Conservation (phyloP, 53 echinoderm and acorn worm species). For the Paracentrotus lividus region DNA sequence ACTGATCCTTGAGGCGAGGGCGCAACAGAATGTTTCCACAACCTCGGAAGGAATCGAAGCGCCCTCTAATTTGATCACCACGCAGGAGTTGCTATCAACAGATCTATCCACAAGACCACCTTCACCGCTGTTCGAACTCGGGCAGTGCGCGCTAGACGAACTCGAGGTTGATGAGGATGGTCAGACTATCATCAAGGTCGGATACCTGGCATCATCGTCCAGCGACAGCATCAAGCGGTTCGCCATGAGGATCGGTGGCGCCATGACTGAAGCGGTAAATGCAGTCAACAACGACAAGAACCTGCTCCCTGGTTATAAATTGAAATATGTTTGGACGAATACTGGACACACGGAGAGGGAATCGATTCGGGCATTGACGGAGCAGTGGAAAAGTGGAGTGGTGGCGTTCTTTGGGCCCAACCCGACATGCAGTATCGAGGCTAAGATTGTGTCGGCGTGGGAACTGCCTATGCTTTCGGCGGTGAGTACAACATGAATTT, state of each 20-base stretch:
- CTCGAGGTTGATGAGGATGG: conserved; percentile 3
- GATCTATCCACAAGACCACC: conserved; percentile 33
- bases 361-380: conserved; percentile 74
- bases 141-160: neutral
- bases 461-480: conserved; percentile 94
- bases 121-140: neutral
- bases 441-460: conserved; percentile 85
- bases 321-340: conserved; percentile 79
- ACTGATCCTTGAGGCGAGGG: conserved; percentile 6
- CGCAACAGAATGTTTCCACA: conserved; percentile 39
- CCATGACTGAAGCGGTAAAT: conserved; percentile 88
- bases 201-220: conserved; percentile 52
- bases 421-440: conserved; percentile 84
- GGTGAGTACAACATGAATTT: conserved; percentile 78
- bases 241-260: conserved; percentile 85
- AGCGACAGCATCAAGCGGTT: conserved; percentile 53
- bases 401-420: conserved; percentile 91
- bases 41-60: neutral
- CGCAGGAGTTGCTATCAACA: conserved; percentile 29
- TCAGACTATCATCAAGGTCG: conserved; percentile 51
- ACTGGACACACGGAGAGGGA: conserved; percentile 76
- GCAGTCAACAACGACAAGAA: conserved; percentile 79
- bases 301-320: conserved; percentile 80
- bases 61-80: conserved; percentile 33
- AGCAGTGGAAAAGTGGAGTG: conserved; percentile 88